A percentile compares a stretch with the other conserved stretches of the same genome.
phyloP scores from a whole-genome alignment of 2,797 vertebrate genomes.

The Hirundo rustica region DNA sequence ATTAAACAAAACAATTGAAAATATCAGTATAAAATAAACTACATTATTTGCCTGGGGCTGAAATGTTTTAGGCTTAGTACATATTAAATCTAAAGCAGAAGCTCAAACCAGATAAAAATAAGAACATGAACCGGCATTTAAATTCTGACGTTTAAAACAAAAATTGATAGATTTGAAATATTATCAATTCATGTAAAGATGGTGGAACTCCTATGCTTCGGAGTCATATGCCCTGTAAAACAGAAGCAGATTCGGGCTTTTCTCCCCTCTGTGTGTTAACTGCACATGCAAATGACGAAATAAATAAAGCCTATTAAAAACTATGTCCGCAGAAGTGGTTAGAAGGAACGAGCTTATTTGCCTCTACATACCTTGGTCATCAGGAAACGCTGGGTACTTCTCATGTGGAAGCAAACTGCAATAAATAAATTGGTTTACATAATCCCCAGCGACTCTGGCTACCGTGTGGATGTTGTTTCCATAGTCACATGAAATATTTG shows the following conservation, averaged over 20 bases:
- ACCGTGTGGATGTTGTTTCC: constrained; percentile 79
- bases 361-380: constrained; percentile 78
- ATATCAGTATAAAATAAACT: neutral
- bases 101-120: neutral
- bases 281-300: neutral
- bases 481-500: constrained; percentile 89
- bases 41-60: neutral
- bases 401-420: constrained; percentile 86
- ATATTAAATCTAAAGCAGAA: neutral
- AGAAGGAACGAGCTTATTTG: neutral
- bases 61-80: neutral
- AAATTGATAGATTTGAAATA: neutral
- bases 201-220: neutral
- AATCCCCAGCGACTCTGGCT: constrained; percentile 83
- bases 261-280: neutral
- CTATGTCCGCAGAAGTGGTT: neutral
- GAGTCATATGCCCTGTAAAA: neutral
- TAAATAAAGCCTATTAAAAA: neutral
- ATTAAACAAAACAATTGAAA: neutral
- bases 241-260: neutral
- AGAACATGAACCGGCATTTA: neutral
- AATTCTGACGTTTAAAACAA: neutral
- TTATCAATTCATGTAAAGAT: neutral
- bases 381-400: constrained; percentile 78
- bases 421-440: constrained; percentile 85